A percentile compares a stretch with the other conserved stretches of the same genome.
phyloP scores from a whole-genome alignment of 2,113 vertebrate genomes.

The Thunnus thynnus region DNA sequence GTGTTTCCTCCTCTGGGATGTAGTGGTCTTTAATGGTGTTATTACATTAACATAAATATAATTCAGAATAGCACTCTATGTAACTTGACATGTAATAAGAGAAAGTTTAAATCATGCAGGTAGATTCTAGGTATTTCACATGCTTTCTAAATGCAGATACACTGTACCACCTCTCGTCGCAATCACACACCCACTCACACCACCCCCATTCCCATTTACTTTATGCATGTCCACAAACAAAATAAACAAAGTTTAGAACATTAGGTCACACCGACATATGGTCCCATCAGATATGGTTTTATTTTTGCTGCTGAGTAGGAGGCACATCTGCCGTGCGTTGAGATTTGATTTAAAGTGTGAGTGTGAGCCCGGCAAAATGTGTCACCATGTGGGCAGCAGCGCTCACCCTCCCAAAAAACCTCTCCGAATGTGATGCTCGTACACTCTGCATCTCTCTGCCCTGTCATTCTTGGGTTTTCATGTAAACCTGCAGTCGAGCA shows the following conservation, averaged over 20 bases:
- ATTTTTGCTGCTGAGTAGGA: constrained; percentile 58
- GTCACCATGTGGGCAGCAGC: constrained; percentile 52
- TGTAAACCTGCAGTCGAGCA: background rate
- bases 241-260: constrained; percentile 37
- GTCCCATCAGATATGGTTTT: constrained; percentile 32
- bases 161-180: background rate
- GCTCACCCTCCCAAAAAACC: constrained; percentile 31
- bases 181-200: constrained; percentile 21
- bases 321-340: constrained; percentile 38
- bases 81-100: no score
- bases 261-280: constrained; percentile 44
- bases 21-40: no score
- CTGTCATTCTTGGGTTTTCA: constrained; percentile 1
- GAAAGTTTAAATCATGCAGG: background rate
- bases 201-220: background rate
- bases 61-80: no score
- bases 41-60: no score
- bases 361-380: constrained; percentile 30
- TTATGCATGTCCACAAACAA: constrained; percentile 16
- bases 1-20: no score
- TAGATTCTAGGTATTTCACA: background rate
- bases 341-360: constrained; percentile 28
- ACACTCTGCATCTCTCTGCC: constrained; percentile 4
- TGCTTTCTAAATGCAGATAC: background rate
- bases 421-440: constrained; percentile 1